These are phyloP conservation scores for Drosophila putrida DNA, from an alignment of 2,888 invertebrate genomes.

Conservation along the genomic window DNA sequence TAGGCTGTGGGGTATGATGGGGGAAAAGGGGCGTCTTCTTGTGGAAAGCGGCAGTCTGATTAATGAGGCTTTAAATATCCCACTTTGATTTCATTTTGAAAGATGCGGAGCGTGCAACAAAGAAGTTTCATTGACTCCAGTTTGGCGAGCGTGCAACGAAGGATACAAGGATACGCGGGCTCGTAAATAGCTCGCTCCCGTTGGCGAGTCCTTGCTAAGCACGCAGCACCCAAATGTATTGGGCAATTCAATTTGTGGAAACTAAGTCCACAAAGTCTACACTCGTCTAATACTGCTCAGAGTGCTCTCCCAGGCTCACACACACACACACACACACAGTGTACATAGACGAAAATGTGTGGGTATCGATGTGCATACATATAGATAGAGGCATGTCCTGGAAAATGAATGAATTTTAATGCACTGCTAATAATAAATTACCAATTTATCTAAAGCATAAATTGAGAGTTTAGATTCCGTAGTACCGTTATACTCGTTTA, in stretches of 20 bases:
- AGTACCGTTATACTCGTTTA: too few relatives aligned
- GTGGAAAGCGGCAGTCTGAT: slow-evolving; percentile 70
- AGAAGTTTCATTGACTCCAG: slow-evolving; percentile 80
- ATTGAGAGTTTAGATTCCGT: too few relatives aligned
- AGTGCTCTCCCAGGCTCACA: slow-evolving; percentile 46
- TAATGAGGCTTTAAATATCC: slow-evolving; percentile 84
- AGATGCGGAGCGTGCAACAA: slow-evolving; percentile 70
- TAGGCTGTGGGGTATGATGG: not conserved
- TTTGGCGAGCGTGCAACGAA: slow-evolving; percentile 34
- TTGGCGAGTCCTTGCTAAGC: slow-evolving; percentile 38
- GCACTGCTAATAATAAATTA: slow-evolving; percentile 33
- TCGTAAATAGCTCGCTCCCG: slow-evolving; percentile 37
- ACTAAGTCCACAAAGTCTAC: slow-evolving; percentile 68
- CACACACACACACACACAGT: slow-evolving; percentile 1
- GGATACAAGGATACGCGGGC: slow-evolving; percentile 33
- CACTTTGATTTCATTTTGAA: slow-evolving; percentile 83
- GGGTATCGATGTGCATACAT: slow-evolving; percentile 6
- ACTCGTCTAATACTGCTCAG: slow-evolving; percentile 32
- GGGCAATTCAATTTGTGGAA: slow-evolving; percentile 55
- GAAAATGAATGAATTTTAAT: slow-evolving; percentile 62
- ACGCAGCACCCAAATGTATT: slow-evolving; percentile 48
- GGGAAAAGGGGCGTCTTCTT: slow-evolving; percentile 12
- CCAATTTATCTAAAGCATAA: not conserved
- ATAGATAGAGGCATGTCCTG: slow-evolving; percentile 47
- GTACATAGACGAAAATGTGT: not conserved